Percentiles rank a stretch among this genome's conserved stretches.
These are phyloP conservation scores for Lasiommata megera DNA, from an alignment of 2,888 invertebrate genomes.

Conservation along the genomic window DNA sequence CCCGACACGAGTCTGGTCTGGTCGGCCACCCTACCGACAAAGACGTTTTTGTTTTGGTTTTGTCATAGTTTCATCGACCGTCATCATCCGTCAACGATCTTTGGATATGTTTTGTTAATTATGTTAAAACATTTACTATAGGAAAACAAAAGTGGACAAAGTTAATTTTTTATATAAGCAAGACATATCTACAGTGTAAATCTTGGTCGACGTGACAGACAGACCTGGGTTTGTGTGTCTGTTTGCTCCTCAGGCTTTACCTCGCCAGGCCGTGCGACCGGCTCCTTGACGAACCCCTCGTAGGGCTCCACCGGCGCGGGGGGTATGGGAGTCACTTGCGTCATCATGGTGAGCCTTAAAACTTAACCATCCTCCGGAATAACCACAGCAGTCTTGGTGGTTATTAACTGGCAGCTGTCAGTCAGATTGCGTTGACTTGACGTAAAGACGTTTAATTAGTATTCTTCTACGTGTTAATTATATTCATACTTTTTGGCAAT, in stretches of 20 bases:
- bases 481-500: no score
- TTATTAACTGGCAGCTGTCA: neutral
- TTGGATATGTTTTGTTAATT: no score
- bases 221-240: constrained; percentile 1
- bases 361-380: constrained; percentile 1
- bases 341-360: constrained; percentile 33
- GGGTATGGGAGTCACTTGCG: constrained; percentile 47
- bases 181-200: no score
- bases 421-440: neutral
- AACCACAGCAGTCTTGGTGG: neutral
- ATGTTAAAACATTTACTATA: no score
- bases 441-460: neutral
- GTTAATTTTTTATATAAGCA: no score
- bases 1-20: no score
- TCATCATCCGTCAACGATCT: no score
- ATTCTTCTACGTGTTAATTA: no score
- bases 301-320: constrained; percentile 30
- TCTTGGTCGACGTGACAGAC: neutral
- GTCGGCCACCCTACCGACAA: no score
- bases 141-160: no score
- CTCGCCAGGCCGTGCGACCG: neutral
- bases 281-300: constrained; percentile 28
- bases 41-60: no score
- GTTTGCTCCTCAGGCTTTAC: neutral
- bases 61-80: no score